Conservation (phyloP, 2,113 vertebrate genomes). For the Esox niger region DNA sequence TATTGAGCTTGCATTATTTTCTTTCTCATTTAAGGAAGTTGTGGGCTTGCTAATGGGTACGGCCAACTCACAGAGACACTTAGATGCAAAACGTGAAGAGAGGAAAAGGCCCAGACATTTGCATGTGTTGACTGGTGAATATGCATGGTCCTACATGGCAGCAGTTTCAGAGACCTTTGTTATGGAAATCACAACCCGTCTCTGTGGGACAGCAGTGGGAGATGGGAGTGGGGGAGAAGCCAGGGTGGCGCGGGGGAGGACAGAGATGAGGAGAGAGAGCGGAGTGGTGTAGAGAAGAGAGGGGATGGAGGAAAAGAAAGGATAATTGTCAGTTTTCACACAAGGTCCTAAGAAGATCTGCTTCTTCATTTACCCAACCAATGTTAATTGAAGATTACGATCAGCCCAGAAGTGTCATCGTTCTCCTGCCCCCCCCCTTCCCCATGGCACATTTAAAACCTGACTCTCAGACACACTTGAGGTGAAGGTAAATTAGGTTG, state of each 20-base stretch:
- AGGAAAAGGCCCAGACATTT: conserved; percentile 15
- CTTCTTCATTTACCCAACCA: too few relatives aligned
- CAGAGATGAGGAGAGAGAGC: neutral
- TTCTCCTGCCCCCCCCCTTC: conserved; percentile 41
- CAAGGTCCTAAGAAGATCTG: too few relatives aligned
- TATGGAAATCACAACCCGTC: conserved; percentile 32
- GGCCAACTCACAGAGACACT: conserved; percentile 33
- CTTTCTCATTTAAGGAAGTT: conserved; percentile 23
- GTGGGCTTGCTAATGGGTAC: conserved; percentile 12
- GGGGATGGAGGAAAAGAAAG: neutral
- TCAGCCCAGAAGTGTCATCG: too few relatives aligned
- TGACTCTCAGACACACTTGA: conserved; percentile 23
- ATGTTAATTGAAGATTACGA: too few relatives aligned
- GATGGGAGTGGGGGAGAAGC: neutral
- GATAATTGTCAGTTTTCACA: too few relatives aligned
- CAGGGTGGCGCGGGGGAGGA: neutral
- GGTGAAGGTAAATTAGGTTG: neutral
- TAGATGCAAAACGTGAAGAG: conserved; percentile 14
- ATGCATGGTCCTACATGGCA: conserved; percentile 17
- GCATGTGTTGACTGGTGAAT: conserved; percentile 38
- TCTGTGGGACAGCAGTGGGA: conserved; percentile 18
- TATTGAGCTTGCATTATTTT: conserved; percentile 8
- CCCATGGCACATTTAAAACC: conserved; percentile 44
- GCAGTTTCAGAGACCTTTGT: conserved; percentile 22
- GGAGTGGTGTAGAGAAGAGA: neutral